Evolutionary conservation across 2,113 vertebrate species (phyloP), one percentile per base, ranked within the genome.

Genomic region (Brevimyrus niger): DNA sequence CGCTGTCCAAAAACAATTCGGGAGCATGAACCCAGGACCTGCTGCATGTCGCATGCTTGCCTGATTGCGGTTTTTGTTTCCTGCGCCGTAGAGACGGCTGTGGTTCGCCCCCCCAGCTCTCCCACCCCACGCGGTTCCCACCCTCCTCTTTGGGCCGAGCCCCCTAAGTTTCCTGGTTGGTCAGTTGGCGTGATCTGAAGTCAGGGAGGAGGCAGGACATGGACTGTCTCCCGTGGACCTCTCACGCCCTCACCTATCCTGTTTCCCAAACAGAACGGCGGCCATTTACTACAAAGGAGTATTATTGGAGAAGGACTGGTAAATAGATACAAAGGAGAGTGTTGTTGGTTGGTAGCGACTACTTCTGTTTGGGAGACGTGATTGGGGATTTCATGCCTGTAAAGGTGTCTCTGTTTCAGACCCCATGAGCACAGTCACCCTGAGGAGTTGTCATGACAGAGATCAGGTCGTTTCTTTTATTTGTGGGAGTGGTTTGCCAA

Each of bases 291-390:
- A 84, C 82, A 84, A 47, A 84, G 82, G 21, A 10, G 23, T 84
- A 84, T 84, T 84, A 84, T 46, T 46, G 21, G 35, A 84, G 38
- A 84, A 47, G 82, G 38, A 84, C 44, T 46, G 15, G 9, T 89
- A 92, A 82, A 88, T 92, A 92, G 91, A 92, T 89, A 91, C 90
- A 91, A 90, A 92, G 92, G 91, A 90, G 84, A 90, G 84, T 87
- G 90, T 92, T 93, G 91, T 92, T 93, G 47, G 88, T 80, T 87
- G 89, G 89, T 89, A 89, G 47, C 8, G 27, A 15, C 21, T 44
- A 69, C 21, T 21, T 8, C 76, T 61, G 46, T 53, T 13, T 38
- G 21, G 21, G 6, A 21, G 87, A 46, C 76, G 88, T 46, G 88
- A 85, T n/a, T n/a, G 84, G 48, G 65, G 89, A 91, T 86, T 31